Evolutionary conservation across 2,113 vertebrate genomes (phyloP).

Genomic region (Romanogobio albipinnatus): DNA sequence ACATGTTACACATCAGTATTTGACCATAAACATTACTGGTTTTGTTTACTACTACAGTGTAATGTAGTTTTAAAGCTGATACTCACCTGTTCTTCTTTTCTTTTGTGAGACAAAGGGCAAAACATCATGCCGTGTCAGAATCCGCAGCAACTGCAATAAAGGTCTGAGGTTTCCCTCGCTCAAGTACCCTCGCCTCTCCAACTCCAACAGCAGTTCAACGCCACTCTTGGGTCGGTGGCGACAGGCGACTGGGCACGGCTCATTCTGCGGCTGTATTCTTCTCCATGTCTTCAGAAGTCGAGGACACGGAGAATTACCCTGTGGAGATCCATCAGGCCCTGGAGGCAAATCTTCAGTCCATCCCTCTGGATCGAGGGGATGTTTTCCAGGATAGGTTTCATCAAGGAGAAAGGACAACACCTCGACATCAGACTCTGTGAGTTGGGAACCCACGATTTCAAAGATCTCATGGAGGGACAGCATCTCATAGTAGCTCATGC

Average conservation of each 20-base stretch:
- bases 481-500: slow-evolving; percentile 86
- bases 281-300: slow-evolving; percentile 73
- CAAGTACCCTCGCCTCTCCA: slow-evolving; percentile 83
- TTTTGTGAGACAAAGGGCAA: slow-evolving; percentile 83
- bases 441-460: slow-evolving; percentile 85
- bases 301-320: slow-evolving; percentile 59
- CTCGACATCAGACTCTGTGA: slow-evolving; percentile 84
- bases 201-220: slow-evolving; percentile 82
- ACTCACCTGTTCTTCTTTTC: slow-evolving; percentile 83
- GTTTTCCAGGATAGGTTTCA: slow-evolving; percentile 74
- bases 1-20: slow-evolving; percentile 30
- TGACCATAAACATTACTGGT: neutral
- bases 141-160: slow-evolving; percentile 82
- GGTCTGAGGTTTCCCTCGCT: slow-evolving; percentile 83
- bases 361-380: slow-evolving; percentile 76
- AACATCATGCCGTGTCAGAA: slow-evolving; percentile 88
- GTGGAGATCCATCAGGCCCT: slow-evolving; percentile 8
- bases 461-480: slow-evolving; percentile 87
- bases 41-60: neutral
- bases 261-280: slow-evolving; percentile 52
- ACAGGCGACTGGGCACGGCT: slow-evolving; percentile 43
- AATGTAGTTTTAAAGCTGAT: neutral
- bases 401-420: slow-evolving; percentile 86
- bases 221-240: slow-evolving; percentile 77
- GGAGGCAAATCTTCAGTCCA: slow-evolving; percentile 70